These are phyloP conservation scores for Salarias fasciatus DNA, from an alignment of 2,797 vertebrate species.

Conservation along the genomic window DNA sequence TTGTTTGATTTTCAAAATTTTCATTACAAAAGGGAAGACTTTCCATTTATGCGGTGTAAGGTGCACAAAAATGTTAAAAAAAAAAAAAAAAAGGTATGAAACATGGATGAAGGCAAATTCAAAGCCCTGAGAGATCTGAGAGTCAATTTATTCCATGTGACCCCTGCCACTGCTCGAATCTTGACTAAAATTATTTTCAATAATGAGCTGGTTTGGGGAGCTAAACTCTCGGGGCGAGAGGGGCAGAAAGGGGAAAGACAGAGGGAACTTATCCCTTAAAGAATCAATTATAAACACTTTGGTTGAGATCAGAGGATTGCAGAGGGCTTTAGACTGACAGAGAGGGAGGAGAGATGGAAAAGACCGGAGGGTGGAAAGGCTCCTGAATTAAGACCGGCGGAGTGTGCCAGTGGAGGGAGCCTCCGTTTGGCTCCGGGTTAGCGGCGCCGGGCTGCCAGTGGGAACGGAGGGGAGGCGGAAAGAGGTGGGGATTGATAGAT, in stretches of 20 bases:
- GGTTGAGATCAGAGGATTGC: constrained; percentile 67
- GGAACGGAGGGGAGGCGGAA: constrained; percentile 35
- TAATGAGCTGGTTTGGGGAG: constrained; percentile 41
- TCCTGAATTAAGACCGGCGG: constrained; percentile 44
- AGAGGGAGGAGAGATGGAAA: constrained; percentile 28
- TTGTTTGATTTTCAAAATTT: constrained; percentile 18
- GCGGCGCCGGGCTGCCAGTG: constrained; percentile 33
- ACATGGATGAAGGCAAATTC: constrained; percentile 21
- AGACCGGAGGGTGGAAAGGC: constrained; percentile 31
- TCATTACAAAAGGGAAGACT: constrained; percentile 38
- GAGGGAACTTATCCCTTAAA: constrained; percentile 64
- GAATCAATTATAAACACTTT: constrained; percentile 79
- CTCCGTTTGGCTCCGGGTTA: constrained; percentile 45
- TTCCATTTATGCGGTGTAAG: neutral
- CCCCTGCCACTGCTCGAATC: constrained; percentile 25
- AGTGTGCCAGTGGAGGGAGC: constrained; percentile 34
- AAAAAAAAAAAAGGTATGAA: constrained; percentile 24
- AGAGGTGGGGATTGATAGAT: constrained; percentile 51
- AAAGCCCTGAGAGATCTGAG: constrained; percentile 42
- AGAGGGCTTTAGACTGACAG: constrained; percentile 43
- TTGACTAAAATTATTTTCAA: constrained; percentile 46
- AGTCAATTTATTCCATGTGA: constrained; percentile 58
- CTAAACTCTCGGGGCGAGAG: constrained; percentile 11
- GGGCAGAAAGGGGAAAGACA: constrained; percentile 10
- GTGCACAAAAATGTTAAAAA: neutral